Percentiles rank a stretch among this genome's conserved stretches.
Conservation (phyloP, 2,888 invertebrate genomes). For the Ametastegia equiseti region DNA sequence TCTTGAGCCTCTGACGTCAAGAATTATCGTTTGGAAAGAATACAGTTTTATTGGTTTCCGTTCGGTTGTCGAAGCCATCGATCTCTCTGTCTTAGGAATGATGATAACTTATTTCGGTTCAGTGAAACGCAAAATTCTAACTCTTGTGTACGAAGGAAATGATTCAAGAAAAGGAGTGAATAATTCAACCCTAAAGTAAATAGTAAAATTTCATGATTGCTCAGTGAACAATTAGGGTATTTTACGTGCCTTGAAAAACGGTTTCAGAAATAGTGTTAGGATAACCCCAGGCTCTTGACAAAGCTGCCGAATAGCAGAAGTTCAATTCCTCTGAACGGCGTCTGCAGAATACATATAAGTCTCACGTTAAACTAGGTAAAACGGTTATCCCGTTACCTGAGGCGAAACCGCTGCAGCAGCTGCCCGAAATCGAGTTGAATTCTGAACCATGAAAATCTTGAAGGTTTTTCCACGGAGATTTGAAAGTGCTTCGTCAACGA, state of each 20-base stretch:
- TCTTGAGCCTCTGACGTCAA: not conserved
- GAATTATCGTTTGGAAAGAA: not conserved
- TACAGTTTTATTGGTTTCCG: not conserved
- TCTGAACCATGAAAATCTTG: not conserved
- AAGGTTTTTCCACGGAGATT: not conserved
- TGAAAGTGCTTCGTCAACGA: not conserved
- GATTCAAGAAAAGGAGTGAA: no score
- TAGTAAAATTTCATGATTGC: no score
- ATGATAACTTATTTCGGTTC: not conserved
- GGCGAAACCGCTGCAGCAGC: not conserved
- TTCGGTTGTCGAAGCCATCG: not conserved
- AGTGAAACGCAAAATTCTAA: no score
- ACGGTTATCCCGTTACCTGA: not conserved
- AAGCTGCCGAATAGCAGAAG: not conserved
- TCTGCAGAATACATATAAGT: not conserved
- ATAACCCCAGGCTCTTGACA: not conserved
- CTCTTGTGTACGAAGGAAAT: no score
- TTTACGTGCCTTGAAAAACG: not conserved
- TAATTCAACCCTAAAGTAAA: no score
- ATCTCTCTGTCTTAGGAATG: not conserved
- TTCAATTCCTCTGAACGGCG: not conserved
- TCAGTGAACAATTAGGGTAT: not conserved
- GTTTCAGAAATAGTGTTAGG: not conserved
- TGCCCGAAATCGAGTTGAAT: slow-evolving; percentile 6
- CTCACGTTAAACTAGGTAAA: slow-evolving; percentile 5